phyloP scores from a whole-genome alignment of 2,797 vertebrate species.

The Cyprinodon diabolis region DNA sequence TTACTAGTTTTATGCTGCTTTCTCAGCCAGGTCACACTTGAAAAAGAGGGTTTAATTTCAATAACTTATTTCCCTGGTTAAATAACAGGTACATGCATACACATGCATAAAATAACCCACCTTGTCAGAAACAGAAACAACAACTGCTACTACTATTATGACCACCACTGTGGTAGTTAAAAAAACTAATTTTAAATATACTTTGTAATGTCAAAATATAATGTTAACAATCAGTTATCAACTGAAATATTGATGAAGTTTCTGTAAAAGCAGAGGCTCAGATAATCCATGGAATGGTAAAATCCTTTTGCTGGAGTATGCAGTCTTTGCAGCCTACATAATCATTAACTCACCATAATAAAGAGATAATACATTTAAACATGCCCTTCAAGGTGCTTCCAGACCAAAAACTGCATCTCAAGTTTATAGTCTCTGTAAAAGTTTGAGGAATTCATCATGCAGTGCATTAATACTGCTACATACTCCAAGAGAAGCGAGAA shows the following conservation, averaged over 20 bases:
- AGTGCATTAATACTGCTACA: neutral
- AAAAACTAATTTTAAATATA: neutral
- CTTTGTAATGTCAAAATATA: neutral
- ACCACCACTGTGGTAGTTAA: neutral
- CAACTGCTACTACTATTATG: too few relatives aligned
- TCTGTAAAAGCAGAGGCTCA: neutral
- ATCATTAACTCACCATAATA: neutral
- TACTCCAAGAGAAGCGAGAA: too few relatives aligned
- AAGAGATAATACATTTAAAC: neutral
- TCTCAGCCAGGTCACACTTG: too few relatives aligned
- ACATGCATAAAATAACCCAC: too few relatives aligned
- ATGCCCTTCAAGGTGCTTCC: neutral
- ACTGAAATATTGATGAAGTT: neutral
- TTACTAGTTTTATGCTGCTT: too few relatives aligned
- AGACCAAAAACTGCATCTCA: neutral
- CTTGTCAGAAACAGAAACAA: neutral
- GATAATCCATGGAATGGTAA: neutral
- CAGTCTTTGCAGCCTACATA: neutral
- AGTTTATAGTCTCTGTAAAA: neutral
- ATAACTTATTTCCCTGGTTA: too few relatives aligned
- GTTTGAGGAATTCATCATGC: neutral
- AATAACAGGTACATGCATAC: too few relatives aligned
- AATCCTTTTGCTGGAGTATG: neutral
- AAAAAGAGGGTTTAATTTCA: too few relatives aligned
- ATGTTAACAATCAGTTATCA: neutral